Evolutionary conservation across 2,797 vertebrate species (phyloP), one percentile per base, ranked within the genome.

Genomic region (Takifugu rubripes): DNA sequence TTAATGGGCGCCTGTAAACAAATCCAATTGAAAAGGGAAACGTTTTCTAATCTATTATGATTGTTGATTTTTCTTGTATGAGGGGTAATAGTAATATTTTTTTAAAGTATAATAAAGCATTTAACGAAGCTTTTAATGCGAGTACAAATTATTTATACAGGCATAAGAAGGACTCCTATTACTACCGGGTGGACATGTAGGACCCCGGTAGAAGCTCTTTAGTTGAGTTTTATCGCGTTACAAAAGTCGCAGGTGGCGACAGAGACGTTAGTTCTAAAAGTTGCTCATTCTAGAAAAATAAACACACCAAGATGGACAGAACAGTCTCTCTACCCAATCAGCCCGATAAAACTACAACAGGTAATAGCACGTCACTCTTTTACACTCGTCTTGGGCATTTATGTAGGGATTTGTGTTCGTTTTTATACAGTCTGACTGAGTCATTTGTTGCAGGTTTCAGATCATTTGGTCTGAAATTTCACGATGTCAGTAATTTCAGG

Each of bases 251-350:
- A 5, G 40, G 15, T 25, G 12, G 17, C 16, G 0, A 3, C 10
- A 1, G 11, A 7, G 0, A 7, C 4, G 0, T 6, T 24, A 1
- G 3, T 2, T 6, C 3, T 0, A 0, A 8, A 6, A 11, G 43
- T 0, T 9, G 15, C 3, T 21, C n/a, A 17, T 25, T 8, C 5
- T 6, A 14, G 15, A 6, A 7, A 33, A n/a, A 44, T 16, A 5
- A 7, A 40, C 16, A 49, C 16, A 15, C 59, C 0, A 78, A 49
- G 54, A 92, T 91, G 91, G 89, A 92, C 16, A 72, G 52, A 68
- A 82, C 82, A 1, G 87, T 91, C 2, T 85, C 86, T 36, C 67
- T 90, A 0, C 74, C 85, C 6, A 50, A 56, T 5, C 88, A 89
- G 56, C 79, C 71, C 0, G 72, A 79, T 51, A 90, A 46, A 56